Base-by-base conservation (phyloP, 2,797 vertebrate genomes). In the Hippocampus kuda region DNA sequence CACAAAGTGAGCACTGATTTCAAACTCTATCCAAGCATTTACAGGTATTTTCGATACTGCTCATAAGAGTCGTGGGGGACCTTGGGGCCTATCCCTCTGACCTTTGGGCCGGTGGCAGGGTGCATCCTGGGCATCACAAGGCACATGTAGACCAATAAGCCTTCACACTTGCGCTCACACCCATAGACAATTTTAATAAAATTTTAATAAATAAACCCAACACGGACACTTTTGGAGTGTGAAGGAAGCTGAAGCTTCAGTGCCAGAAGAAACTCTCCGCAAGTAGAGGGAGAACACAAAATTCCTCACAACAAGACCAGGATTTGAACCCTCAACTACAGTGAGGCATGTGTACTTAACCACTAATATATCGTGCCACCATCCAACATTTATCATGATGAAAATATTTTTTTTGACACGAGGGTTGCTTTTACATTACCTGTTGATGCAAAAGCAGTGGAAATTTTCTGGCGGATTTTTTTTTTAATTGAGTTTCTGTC, bases 391-490 rank as follows among this genome's bases (percentile, higher is more conserved):
- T 27, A 63, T 63, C 9, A 41, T 10, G 10, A 63, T 11, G 38
- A n/a, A n/a, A 42, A 63, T 63, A 34, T 38, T 18, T 60, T 9
- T 51, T 8, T 18, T 30, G 5, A 60, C 13, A 38, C 59, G 12
- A 4, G 60, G 27, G 8, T 59, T 79, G 34, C 56, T 76, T 82
- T 75, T 74, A 68, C 30, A 71, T 65, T 76, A 77, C 64, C 44
- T 73, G 65, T 2, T 66, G 49, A 68, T 54, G 68, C 42, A 22
- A 68, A 70, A 71, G 70, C 53, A 2, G 6, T 67, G 71, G 4
- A 65, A 66, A 1, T 68, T 72, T 15, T 75, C 53, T 59, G 70
- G 60, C 67, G 20, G 3, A 5, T 54, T 10, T n/a, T 24, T 24
- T 24, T 5, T n/a, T 11, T 13, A 5, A 22, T 38, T 2, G 15